Percentiles rank a stretch among this genome's conserved stretches.
These are phyloP conservation scores for Alsophila aescularia DNA, from an alignment of 2,888 invertebrate genomes.

Conservation along the genomic window DNA sequence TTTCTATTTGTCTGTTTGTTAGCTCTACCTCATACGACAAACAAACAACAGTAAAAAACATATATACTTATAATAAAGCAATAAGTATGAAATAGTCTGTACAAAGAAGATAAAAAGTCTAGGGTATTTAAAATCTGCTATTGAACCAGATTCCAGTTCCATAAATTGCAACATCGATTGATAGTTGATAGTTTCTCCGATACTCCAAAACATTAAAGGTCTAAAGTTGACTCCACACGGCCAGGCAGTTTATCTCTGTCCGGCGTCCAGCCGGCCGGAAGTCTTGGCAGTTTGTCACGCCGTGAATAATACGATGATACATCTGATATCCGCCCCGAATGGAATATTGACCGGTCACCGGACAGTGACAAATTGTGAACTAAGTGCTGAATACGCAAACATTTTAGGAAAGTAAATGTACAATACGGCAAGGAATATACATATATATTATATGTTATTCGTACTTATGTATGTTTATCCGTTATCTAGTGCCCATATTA, in stretches of 20 bases:
- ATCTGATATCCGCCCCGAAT: slow-evolving; percentile 29
- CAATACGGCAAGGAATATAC: not conserved
- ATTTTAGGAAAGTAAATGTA: slow-evolving; percentile 16
- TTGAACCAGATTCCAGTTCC: too few relatives aligned
- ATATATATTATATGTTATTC: not conserved
- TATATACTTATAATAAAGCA: too few relatives aligned
- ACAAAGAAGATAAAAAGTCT: too few relatives aligned
- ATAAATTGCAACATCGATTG: too few relatives aligned
- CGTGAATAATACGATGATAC: slow-evolving; percentile 38
- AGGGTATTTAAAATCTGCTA: too few relatives aligned
- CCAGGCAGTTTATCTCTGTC: slow-evolving; percentile 28
- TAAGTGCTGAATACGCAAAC: slow-evolving; percentile 25
- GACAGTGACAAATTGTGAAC: slow-evolving; percentile 35
- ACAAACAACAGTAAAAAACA: too few relatives aligned
- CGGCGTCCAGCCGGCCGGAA: slow-evolving; percentile 18
- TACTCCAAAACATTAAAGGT: slow-evolving; percentile 11
- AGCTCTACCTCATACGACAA: too few relatives aligned
- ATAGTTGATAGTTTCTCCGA: not conserved
- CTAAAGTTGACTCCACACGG: slow-evolving; percentile 20
- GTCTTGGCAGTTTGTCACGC: slow-evolving; percentile 35
- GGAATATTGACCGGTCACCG: slow-evolving; percentile 23
- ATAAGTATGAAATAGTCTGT: too few relatives aligned
- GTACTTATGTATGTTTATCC: too few relatives aligned
- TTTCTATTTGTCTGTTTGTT: too few relatives aligned
- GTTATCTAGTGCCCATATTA: too few relatives aligned